Conservation (phyloP, 2,888 invertebrate genomes). For the Drepana falcataria region DNA sequence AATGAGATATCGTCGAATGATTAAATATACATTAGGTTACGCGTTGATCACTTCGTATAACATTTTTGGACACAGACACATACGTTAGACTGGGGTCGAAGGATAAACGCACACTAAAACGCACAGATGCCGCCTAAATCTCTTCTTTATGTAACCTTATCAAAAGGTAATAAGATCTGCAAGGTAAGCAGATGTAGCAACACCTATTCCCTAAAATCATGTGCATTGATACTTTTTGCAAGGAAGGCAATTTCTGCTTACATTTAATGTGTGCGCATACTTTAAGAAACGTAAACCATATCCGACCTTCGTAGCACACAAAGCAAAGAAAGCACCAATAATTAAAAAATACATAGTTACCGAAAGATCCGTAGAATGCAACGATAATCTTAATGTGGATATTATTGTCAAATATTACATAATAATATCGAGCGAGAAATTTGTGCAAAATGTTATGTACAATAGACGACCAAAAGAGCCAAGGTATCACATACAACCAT, state of each 20-base stretch:
- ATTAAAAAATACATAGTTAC: background rate
- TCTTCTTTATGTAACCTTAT: too few species aligned
- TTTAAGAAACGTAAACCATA: too few species aligned
- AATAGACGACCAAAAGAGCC: background rate
- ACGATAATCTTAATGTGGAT: background rate
- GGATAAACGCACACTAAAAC: too few species aligned
- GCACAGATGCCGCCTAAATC: too few species aligned
- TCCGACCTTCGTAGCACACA: background rate
- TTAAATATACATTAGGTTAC: conserved; percentile 28
- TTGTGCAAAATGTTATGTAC: background rate
- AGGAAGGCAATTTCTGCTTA: too few species aligned
- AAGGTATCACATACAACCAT: background rate
- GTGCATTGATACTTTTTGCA: too few species aligned
- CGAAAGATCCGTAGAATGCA: background rate
- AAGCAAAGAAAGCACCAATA: background rate
- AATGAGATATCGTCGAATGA: conserved; percentile 53
- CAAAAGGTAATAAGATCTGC: too few species aligned
- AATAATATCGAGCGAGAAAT: background rate
- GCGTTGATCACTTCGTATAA: conserved; percentile 22
- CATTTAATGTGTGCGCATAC: too few species aligned
- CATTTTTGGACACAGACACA: conserved; percentile 12
- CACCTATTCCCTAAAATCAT: too few species aligned
- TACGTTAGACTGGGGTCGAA: conserved; percentile 8
- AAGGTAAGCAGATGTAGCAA: too few species aligned
- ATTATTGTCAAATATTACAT: background rate